phyloP scores from a whole-genome alignment of 2,797 vertebrate genomes.

The Pteronotus mesoamericanus region DNA sequence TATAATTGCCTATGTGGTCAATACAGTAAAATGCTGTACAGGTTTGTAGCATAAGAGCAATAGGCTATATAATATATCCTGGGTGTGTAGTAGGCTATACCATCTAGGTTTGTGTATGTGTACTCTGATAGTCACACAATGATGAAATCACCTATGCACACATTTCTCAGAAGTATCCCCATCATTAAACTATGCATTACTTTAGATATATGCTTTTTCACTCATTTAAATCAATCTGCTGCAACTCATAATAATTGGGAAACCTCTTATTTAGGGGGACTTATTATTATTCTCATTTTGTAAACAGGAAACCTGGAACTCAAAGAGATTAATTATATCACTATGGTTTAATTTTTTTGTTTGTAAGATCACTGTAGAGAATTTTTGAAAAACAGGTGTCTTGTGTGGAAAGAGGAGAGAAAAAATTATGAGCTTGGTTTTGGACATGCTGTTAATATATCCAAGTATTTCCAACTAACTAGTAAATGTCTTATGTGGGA shows the following conservation, averaged over 20 bases:
- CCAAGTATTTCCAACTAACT: neutral
- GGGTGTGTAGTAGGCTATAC: neutral
- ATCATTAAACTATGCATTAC: neutral
- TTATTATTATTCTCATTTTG: neutral
- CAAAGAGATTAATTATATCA: neutral
- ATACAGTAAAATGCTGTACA: neutral
- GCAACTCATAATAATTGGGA: neutral
- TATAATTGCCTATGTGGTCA: neutral
- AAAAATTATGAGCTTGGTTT: neutral
- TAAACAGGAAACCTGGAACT: neutral
- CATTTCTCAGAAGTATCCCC: neutral
- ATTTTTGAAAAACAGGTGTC: neutral
- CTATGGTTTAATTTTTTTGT: neutral
- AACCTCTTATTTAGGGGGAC: neutral
- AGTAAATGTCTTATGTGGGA: neutral
- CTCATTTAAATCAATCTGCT: neutral
- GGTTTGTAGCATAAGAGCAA: neutral
- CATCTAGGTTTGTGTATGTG: neutral
- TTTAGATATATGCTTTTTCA: neutral
- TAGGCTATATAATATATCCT: neutral
- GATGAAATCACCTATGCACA: neutral
- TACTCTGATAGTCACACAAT: neutral
- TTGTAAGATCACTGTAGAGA: neutral
- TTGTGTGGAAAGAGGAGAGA: neutral
- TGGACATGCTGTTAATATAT: neutral